phyloP scores from a whole-genome alignment of 2,888 invertebrate species.

The Zele albiditarsus region DNA sequence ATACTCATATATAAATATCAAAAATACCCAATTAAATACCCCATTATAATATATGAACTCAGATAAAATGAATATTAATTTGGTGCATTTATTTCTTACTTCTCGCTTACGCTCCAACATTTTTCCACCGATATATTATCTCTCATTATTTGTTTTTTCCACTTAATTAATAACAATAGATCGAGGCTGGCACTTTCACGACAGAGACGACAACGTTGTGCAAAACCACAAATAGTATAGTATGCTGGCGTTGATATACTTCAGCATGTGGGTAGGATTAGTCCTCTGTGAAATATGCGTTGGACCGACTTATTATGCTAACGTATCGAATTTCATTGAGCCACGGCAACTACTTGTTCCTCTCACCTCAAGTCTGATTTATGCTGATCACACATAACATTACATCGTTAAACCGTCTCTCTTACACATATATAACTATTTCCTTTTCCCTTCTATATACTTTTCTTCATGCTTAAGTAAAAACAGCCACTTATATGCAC shows the following conservation, averaged over 20 bases:
- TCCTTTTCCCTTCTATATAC: background rate
- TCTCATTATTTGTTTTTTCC: background rate
- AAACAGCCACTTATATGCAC: background rate
- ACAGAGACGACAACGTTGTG: background rate
- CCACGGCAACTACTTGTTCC: background rate
- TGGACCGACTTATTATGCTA: constrained; percentile 20
- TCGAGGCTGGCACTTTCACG: background rate
- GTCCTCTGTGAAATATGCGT: constrained; percentile 15
- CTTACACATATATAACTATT: background rate
- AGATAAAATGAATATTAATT: too few species aligned
- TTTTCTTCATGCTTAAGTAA: background rate
- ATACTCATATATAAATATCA: too few species aligned
- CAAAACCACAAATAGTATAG: background rate
- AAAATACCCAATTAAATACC: too few species aligned
- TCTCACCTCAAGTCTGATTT: constrained; percentile 7
- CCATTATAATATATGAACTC: too few species aligned
- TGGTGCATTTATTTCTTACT: too few species aligned
- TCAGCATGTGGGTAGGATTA: constrained; percentile 24
- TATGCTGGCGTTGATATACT: background rate
- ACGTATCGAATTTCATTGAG: constrained; percentile 24
- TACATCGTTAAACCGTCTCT: background rate
- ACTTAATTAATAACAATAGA: background rate
- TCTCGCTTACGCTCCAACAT: too few species aligned
- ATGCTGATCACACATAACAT: constrained; percentile 19
- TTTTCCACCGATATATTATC: background rate